These are phyloP conservation scores for Sceloporus undulatus DNA, from an alignment of 2,113 vertebrate genomes.

Conservation along the genomic window DNA sequence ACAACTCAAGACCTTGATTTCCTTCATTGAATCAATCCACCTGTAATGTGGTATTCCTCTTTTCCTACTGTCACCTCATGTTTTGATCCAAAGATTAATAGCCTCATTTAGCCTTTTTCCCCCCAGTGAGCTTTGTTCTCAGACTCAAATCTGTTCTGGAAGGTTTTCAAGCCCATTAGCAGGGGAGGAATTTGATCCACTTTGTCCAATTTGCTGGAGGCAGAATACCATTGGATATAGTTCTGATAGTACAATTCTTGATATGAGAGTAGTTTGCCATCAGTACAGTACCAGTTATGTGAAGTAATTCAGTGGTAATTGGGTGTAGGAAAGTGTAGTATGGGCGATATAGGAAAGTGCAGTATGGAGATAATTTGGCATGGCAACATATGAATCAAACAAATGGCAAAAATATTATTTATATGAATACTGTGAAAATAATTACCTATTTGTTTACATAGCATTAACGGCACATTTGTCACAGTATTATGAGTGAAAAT, in stretches of 20 bases:
- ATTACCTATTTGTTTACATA: conserved; percentile 17
- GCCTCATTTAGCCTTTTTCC: no score
- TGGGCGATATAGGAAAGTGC: background rate
- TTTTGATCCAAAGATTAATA: no score
- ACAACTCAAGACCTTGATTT: no score
- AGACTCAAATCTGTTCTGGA: background rate
- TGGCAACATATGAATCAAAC: background rate
- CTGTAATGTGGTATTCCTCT: no score
- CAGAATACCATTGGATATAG: no score
- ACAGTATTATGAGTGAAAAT: background rate
- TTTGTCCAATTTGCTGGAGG: no score
- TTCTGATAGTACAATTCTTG: no score
- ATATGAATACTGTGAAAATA: conserved; percentile 21
- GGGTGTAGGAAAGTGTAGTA: background rate
- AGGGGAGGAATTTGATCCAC: no score
- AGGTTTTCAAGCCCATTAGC: no score
- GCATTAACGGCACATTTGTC: background rate
- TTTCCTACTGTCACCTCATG: no score
- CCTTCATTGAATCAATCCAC: no score
- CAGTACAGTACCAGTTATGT: background rate
- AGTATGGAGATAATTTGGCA: background rate
- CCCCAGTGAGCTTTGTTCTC: background rate
- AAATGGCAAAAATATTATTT: background rate
- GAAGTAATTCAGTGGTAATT: background rate
- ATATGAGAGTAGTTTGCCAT: background rate